Evolutionary conservation across 1,140 invertebrate genomes (phyloP).

Genomic region (Drosophila trapezifrons): DNA sequence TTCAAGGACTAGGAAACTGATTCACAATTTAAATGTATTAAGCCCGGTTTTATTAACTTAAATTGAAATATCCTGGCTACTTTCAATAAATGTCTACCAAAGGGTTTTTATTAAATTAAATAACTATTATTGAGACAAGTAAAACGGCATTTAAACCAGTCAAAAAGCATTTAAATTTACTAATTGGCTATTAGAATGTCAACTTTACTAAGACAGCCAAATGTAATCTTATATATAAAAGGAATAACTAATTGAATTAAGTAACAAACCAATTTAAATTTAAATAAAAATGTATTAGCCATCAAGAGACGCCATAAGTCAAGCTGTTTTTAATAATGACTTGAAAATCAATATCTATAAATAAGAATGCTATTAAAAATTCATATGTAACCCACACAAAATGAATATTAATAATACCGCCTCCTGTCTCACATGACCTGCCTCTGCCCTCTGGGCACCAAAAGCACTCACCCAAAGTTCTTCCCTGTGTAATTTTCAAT

Average conservation of each 20-base stretch:
- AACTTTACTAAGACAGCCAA: background rate
- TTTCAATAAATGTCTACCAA: background rate
- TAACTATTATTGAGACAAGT: too few relatives aligned
- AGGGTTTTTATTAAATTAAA: background rate
- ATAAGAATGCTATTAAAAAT: slow-evolving; percentile 13
- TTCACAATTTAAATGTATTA: background rate
- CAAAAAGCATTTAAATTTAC: too few relatives aligned
- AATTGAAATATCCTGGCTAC: background rate
- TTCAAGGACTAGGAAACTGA: background rate
- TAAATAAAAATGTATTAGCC: background rate
- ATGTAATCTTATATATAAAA: too few relatives aligned
- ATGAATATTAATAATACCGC: slow-evolving; percentile 14
- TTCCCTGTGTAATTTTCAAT: slow-evolving; percentile 42
- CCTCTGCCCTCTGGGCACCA: background rate
- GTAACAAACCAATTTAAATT: background rate
- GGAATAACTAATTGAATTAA: background rate
- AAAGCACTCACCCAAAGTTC: slow-evolving; percentile 28
- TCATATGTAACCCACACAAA: slow-evolving; percentile 15
- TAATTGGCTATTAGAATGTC: background rate
- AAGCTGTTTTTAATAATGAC: background rate
- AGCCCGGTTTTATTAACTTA: background rate
- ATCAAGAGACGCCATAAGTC: background rate
- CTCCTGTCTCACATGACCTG: slow-evolving; percentile 7
- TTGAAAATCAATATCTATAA: slow-evolving; percentile 10
- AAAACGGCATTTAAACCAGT: background rate